phyloP scores from a whole-genome alignment of 2,113 vertebrate genomes.

The Macquaria australasica region DNA sequence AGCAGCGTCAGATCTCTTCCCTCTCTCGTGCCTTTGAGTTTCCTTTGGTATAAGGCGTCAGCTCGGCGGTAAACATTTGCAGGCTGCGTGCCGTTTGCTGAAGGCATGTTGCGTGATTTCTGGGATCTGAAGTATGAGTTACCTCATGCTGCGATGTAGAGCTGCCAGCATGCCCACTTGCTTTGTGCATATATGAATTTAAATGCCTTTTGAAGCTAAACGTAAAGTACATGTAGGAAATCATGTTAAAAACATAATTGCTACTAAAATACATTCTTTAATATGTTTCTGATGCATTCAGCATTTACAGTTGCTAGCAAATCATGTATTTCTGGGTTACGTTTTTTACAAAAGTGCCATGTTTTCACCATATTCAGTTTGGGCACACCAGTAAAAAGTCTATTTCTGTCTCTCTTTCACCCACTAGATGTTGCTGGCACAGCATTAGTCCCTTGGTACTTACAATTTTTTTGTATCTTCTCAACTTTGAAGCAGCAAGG shows the following conservation, averaged over 20 bases:
- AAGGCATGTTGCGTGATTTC: slow-evolving; percentile 61
- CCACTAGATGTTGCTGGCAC: slow-evolving; percentile 60
- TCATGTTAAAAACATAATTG: neutral
- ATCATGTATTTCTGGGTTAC: slow-evolving; percentile 3
- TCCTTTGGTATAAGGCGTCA: slow-evolving; percentile 32
- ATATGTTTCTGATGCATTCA: no score
- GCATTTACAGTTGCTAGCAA: neutral
- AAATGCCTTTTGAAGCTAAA: slow-evolving; percentile 9
- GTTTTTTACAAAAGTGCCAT: neutral
- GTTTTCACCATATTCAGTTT: slow-evolving; percentile 41
- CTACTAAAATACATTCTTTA: neutral
- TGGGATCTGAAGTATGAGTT: slow-evolving; percentile 45
- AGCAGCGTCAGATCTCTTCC: slow-evolving; percentile 9
- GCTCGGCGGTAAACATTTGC: slow-evolving; percentile 62
- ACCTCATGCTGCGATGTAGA: slow-evolving; percentile 31
- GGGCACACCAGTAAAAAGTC: slow-evolving; percentile 54
- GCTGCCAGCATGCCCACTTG: slow-evolving; percentile 36
- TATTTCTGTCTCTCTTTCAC: slow-evolving; percentile 73
- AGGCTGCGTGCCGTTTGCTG: slow-evolving; percentile 58
- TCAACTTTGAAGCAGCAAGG: slow-evolving; percentile 66
- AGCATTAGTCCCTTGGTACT: slow-evolving; percentile 62
- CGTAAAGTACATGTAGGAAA: neutral
- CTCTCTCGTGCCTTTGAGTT: slow-evolving; percentile 16
- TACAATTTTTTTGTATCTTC: slow-evolving; percentile 65
- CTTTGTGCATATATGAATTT: slow-evolving; percentile 44